Percentiles rank a stretch among this genome's conserved stretches.
phyloP scores from a whole-genome alignment of 2,113 vertebrate genomes.

The Stegostoma tigrinum region DNA sequence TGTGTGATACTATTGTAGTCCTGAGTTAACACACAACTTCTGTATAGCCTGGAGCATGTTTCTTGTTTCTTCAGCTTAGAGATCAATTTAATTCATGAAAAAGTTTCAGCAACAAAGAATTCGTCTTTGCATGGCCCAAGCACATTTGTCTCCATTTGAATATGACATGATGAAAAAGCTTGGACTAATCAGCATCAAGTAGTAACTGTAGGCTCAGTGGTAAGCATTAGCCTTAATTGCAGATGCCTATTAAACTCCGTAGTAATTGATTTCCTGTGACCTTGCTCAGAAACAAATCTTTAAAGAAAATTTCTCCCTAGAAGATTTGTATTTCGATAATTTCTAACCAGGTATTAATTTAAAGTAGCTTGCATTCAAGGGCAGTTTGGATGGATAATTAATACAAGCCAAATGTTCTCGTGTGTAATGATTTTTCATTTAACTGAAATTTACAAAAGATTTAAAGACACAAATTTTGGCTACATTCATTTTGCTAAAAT shows the following conservation, averaged over 20 bases:
- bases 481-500: neutral
- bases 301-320: neutral
- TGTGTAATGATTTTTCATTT: neutral
- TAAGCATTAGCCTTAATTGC: neutral
- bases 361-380: neutral
- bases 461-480: neutral
- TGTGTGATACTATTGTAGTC: neutral
- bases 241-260: neutral
- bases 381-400: neutral
- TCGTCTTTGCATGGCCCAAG: neutral
- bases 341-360: neutral
- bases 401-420: neutral
- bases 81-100: neutral
- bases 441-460: neutral
- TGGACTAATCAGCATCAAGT: neutral
- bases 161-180: neutral
- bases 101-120: neutral
- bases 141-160: conserved; percentile 4
- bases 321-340: neutral
- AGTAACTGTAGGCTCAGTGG: neutral
- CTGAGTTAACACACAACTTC: neutral
- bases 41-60: neutral
- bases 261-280: neutral
- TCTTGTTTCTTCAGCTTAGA: neutral
- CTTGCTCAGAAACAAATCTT: neutral